A percentile compares a stretch with the other conserved stretches of the same genome.
Conservation (phyloP, 2,888 invertebrate species). For the Phania funesta region DNA sequence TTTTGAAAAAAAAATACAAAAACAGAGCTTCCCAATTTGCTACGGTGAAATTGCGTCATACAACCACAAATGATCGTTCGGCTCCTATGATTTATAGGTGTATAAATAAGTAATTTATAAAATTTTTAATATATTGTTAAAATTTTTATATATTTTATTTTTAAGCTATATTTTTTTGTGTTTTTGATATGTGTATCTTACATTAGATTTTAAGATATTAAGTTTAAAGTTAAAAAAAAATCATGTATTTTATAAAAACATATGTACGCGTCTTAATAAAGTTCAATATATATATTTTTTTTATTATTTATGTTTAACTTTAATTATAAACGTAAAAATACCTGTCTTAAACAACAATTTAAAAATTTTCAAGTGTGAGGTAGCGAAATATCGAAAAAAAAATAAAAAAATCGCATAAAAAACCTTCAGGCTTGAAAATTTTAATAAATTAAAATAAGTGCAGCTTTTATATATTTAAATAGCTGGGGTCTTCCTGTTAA, state of each 20-base stretch:
- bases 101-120: slow-evolving; percentile 73
- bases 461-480: too few species aligned
- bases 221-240: slow-evolving; percentile 30
- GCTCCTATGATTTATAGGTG: slow-evolving; percentile 85
- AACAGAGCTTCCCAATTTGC: slow-evolving; percentile 92
- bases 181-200: slow-evolving; percentile 14
- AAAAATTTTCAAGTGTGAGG: too few species aligned
- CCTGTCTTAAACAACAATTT: too few species aligned
- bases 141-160: slow-evolving; percentile 14
- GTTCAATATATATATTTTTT: slow-evolving; percentile 33
- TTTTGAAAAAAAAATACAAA: not conserved
- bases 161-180: slow-evolving; percentile 23
- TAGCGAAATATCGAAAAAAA: too few species aligned
- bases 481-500: too few species aligned
- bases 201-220: slow-evolving; percentile 27
- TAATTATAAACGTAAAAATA: not conserved
- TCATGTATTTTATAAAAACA: slow-evolving; percentile 7
- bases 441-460: too few species aligned
- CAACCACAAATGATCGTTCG: slow-evolving; percentile 92
- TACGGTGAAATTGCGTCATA: slow-evolving; percentile 92
- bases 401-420: too few species aligned
- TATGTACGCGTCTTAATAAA: slow-evolving; percentile 40
- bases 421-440: too few species aligned
- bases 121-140: slow-evolving; percentile 16
- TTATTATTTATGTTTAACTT: too few species aligned